phyloP scores from a whole-genome alignment of 2,888 invertebrate genomes.

The Megaustenia siamemsis region DNA sequence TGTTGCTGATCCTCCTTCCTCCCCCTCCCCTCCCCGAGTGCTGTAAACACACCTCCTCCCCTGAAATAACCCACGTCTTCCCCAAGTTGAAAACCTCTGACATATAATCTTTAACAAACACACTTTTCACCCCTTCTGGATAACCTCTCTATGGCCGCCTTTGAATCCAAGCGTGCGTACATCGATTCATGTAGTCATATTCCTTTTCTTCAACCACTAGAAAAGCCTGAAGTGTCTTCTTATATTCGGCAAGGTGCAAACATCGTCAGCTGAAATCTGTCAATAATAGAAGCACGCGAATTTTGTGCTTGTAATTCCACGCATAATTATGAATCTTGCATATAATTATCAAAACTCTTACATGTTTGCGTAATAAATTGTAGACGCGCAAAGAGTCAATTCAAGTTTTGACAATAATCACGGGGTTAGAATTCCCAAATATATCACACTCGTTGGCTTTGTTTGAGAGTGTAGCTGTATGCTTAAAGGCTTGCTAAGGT shows the following conservation, averaged over 20 bases:
- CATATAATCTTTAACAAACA: too few relatives aligned
- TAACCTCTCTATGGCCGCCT: too few relatives aligned
- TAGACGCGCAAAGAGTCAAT: not conserved
- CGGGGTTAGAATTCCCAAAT: not conserved
- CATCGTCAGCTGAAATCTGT: not conserved
- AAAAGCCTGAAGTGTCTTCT: not conserved
- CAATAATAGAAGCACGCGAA: not conserved
- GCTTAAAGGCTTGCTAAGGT: not conserved
- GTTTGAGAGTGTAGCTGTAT: too few relatives aligned
- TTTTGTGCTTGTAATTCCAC: constrained; percentile 27
- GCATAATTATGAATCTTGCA: constrained; percentile 39
- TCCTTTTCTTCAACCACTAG: not conserved
- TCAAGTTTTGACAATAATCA: not conserved
- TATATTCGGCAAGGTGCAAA: constrained; percentile 4
- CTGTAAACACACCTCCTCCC: too few relatives aligned
- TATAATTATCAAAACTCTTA: constrained; percentile 29
- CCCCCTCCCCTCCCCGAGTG: too few relatives aligned
- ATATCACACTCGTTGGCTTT: too few relatives aligned
- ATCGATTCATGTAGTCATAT: constrained; percentile 36
- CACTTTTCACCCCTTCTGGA: too few relatives aligned
- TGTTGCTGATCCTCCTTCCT: too few relatives aligned
- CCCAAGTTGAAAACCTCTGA: too few relatives aligned
- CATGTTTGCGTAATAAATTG: constrained; percentile 43
- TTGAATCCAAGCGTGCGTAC: constrained; percentile 2
- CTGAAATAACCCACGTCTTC: too few relatives aligned